phyloP scores from a whole-genome alignment of 2,797 vertebrate genomes.

The Myiotriccus ornatus region DNA sequence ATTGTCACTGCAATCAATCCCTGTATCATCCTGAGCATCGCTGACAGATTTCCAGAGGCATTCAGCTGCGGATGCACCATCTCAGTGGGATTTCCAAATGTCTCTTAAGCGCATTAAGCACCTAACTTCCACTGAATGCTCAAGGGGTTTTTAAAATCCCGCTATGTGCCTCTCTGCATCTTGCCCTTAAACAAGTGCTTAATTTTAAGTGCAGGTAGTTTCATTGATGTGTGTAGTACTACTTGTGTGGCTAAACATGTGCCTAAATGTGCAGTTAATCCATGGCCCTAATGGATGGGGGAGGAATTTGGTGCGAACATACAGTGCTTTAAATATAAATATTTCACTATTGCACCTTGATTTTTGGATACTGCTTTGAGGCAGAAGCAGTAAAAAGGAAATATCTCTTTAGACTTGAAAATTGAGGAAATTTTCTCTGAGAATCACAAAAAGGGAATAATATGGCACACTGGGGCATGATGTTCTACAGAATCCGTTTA shows the following conservation, averaged over 20 bases:
- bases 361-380: not conserved
- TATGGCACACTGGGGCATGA: not conserved
- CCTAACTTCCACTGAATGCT: conserved; percentile 54
- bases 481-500: conserved; percentile 25
- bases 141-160: conserved; percentile 57
- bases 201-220: conserved; percentile 65
- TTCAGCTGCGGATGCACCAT: conserved; percentile 30
- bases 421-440: not conserved
- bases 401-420: not conserved
- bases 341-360: not conserved
- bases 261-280: conserved; percentile 28
- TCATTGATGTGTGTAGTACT: conserved; percentile 23
- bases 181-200: conserved; percentile 67
- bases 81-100: conserved; percentile 53
- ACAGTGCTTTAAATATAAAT: not conserved
- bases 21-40: conserved; percentile 4
- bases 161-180: conserved; percentile 34
- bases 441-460: conserved; percentile 7
- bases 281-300: not conserved
- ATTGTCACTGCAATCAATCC: conserved; percentile 42
- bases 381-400: not conserved
- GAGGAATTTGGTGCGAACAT: not conserved
- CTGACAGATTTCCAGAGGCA: conserved; percentile 43
- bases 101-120: conserved; percentile 51
- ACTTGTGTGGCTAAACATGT: conserved; percentile 45